Evolutionary conservation across 2,797 vertebrate species (phyloP), one percentile per base, ranked within the genome.

Genomic region (Geotrypetes seraphini): DNA sequence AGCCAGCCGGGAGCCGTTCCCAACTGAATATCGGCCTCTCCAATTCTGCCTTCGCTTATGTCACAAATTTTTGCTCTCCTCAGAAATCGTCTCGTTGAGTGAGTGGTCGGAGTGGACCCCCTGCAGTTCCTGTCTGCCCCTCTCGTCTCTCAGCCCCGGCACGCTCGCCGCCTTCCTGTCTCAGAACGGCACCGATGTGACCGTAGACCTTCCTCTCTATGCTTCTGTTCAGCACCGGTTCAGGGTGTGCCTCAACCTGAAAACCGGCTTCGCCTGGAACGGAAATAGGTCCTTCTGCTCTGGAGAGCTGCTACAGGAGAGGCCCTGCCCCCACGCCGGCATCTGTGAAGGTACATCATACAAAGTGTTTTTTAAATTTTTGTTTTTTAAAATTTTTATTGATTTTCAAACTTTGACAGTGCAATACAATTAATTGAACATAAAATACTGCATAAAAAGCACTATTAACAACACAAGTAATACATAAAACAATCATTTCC

Each of bases 81-180:
- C 33, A 57, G 57, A 63, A 33, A 32, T 53, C 71, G 84, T 87
- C 12, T 71, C 81, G 20, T 68, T 90, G 47, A 93, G 88, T 2
- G 81, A 81, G 48, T 94, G 92, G 92, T 89, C 90, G 0, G 80
- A 77, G 33, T 92, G 92, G 90, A 86, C 85, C 0, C 63, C 75
- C 20, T 96, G 91, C 23, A 84, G 85, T 19, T 74, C 84, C 11
- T 96, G 92, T 37, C 6, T 52, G 7, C 76, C 75, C 3, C 21
- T 29, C 1, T 39, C 60, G 4, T 33, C 60, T 5, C 31, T 78
- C 13, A 45, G 43, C 16, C 14, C 57, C 7, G 7, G 10, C 18
- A 5, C 25, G 8, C 34, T 39, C 8, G 22, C 36, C 3, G 12
- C 22, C 7, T 50, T 14, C 7, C 20, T 11, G 8, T 19, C 32